Conservation (phyloP, 2,797 vertebrate genomes). For the Mustela erminea region DNA sequence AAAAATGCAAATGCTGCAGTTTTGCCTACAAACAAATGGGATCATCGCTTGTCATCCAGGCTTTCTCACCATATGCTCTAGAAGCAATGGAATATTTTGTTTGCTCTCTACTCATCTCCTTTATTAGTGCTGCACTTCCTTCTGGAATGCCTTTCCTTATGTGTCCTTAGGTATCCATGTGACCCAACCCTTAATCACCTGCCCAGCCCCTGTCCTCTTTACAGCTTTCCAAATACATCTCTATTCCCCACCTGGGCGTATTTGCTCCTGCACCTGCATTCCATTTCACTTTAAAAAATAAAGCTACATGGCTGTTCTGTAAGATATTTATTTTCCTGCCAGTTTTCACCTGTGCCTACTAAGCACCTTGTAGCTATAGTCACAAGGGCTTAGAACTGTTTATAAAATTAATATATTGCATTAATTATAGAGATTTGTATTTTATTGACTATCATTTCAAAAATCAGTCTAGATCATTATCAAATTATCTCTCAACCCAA, state of each 20-base stretch:
- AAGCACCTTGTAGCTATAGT: background rate
- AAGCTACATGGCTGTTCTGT: background rate
- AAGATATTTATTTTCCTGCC: background rate
- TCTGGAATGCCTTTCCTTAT: background rate
- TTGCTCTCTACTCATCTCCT: background rate
- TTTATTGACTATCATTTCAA: constrained; percentile 7
- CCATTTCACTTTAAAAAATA: background rate
- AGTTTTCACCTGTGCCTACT: background rate
- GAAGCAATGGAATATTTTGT: background rate
- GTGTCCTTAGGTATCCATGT: background rate
- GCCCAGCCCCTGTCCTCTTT: background rate
- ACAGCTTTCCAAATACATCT: background rate
- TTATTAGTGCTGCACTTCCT: background rate
- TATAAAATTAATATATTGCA: background rate
- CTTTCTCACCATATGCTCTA: background rate
- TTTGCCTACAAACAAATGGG: background rate
- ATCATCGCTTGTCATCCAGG: background rate
- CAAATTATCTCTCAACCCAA: background rate
- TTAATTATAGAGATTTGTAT: constrained; percentile 14
- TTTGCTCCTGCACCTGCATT: background rate
- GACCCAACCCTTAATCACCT: background rate
- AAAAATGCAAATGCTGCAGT: background rate
- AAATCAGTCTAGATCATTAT: constrained; percentile 36
- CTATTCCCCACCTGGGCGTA: background rate
- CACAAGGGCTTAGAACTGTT: background rate